phyloP scores from a whole-genome alignment of 1,140 invertebrate genomes.

The Colletes latitarsis region DNA sequence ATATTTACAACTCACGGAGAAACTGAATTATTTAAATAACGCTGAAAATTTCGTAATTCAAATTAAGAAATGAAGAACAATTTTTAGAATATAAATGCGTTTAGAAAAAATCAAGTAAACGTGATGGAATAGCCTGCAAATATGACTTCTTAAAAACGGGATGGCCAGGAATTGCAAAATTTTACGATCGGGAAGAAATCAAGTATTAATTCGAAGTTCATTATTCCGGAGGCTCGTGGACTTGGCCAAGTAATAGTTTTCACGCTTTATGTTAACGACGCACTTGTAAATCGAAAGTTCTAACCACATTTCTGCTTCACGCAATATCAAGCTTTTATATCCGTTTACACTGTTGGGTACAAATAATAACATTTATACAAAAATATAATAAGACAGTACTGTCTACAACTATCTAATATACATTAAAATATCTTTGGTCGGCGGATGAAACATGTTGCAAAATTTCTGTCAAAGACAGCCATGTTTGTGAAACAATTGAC shows the following conservation, averaged over 20 bases:
- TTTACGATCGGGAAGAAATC: too few relatives aligned
- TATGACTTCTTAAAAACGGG: too few relatives aligned
- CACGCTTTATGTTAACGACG: too few relatives aligned
- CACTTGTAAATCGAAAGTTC: background rate
- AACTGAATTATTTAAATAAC: too few relatives aligned
- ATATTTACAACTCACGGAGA: too few relatives aligned
- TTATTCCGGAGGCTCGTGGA: background rate
- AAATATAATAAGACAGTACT: background rate
- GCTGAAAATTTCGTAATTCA: too few relatives aligned
- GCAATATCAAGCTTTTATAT: background rate
- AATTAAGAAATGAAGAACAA: too few relatives aligned
- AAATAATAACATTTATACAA: background rate
- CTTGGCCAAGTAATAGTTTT: background rate
- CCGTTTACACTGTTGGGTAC: background rate
- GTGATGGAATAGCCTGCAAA: too few relatives aligned
- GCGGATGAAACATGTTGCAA: background rate
- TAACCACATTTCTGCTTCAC: background rate
- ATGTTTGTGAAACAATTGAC: background rate
- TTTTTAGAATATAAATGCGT: too few relatives aligned
- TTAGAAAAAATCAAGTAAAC: too few relatives aligned
- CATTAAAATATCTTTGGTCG: background rate
- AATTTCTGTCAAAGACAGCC: background rate
- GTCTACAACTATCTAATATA: background rate
- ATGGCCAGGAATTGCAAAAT: too few relatives aligned
- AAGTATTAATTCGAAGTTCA: too few relatives aligned